A percentile compares a stretch with the other conserved stretches of the same genome.
Conservation (phyloP, 2,797 vertebrate genomes). For the Varecia variegata region DNA sequence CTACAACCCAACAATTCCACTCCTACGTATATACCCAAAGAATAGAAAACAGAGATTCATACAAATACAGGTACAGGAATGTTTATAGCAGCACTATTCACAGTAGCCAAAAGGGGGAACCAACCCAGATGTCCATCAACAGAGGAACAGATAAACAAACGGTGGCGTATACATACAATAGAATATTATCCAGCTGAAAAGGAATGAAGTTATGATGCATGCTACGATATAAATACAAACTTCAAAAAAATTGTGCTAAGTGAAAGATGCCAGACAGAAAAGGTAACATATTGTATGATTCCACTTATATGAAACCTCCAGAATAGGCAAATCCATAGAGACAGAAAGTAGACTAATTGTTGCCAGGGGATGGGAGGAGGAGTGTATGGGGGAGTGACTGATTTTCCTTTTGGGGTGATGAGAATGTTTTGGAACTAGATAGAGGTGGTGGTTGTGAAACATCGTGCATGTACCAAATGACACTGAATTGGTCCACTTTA, state of each 20-base stretch:
- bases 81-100: neutral
- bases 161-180: accelerated
- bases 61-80: accelerated
- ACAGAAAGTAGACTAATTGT: neutral
- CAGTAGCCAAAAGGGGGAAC: no score
- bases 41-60: neutral
- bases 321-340: neutral
- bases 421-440: neutral
- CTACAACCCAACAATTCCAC: neutral
- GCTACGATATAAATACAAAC: accelerated
- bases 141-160: neutral
- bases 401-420: neutral
- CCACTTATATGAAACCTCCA: neutral
- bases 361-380: neutral
- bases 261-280: neutral
- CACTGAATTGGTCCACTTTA: neutral
- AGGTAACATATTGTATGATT: neutral
- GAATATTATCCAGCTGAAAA: neutral
- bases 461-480: neutral
- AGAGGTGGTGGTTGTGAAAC: accelerated
- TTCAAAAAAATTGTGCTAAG: neutral
- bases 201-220: accelerated
- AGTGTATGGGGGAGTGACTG: accelerated
- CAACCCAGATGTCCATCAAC: neutral
- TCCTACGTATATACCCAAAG: no score